Conservation (phyloP, 2,113 vertebrate genomes). For the Passer montanus region DNA sequence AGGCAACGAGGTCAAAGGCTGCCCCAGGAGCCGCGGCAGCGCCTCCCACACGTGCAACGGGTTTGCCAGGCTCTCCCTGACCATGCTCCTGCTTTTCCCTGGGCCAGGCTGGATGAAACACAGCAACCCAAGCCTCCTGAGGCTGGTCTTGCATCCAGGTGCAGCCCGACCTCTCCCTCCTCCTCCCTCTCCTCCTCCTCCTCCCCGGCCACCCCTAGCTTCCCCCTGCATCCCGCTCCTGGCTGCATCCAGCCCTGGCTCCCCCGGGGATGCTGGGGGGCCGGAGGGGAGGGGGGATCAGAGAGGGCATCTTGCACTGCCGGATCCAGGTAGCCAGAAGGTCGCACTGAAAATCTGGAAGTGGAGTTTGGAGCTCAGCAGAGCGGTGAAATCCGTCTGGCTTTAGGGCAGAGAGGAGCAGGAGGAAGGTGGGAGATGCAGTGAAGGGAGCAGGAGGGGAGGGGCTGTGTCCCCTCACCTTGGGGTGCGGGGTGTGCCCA, state of each 20-base stretch:
- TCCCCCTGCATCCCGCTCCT: conserved; percentile 58
- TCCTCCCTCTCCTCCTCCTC: background rate
- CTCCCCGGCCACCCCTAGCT: background rate
- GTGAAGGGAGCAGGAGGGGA: background rate
- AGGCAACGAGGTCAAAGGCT: background rate
- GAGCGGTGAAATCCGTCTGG: background rate
- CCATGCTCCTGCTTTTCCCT: background rate
- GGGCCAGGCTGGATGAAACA: conserved; percentile 42
- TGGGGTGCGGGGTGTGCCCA: background rate
- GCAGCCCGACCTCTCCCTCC: conserved; percentile 48
- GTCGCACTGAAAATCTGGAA: conserved; percentile 68
- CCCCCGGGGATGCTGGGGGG: conserved; percentile 43
- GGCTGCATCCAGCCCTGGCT: conserved; percentile 39
- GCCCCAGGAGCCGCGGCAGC: background rate
- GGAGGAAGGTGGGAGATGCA: background rate
- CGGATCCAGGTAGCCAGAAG: conserved; percentile 65
- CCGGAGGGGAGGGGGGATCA: conserved; percentile 56
- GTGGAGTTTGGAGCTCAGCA: conserved; percentile 50
- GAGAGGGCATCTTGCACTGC: conserved; percentile 65
- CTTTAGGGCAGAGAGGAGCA: conserved; percentile 22
- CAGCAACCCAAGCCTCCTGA: background rate
- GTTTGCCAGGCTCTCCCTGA: background rate
- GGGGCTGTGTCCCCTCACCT: fast-evolving
- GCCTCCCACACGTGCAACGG: background rate
- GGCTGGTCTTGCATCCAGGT: conserved; percentile 47